Conservation (phyloP, 2,888 invertebrate genomes). For the Cataglyphis rosenhaueri region DNA sequence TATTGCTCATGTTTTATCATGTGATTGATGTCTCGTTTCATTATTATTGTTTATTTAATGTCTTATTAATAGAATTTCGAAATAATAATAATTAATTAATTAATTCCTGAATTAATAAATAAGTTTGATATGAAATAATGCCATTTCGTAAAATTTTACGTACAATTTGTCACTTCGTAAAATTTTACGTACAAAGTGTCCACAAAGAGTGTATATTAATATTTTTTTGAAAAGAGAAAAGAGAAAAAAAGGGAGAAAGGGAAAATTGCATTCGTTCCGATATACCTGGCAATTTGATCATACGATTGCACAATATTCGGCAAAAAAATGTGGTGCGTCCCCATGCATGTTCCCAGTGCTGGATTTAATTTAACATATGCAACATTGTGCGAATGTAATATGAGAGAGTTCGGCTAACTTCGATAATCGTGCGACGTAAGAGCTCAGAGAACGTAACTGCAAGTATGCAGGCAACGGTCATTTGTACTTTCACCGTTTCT, state of each 20-base stretch:
- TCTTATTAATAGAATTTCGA: background rate
- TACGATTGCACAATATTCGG: background rate
- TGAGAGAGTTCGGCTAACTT: constrained; percentile 42
- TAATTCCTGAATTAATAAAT: background rate
- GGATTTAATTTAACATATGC: constrained; percentile 22
- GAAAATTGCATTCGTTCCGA: constrained; percentile 23
- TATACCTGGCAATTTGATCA: constrained; percentile 27
- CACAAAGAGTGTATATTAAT: constrained; percentile 16
- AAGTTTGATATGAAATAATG: constrained; percentile 4
- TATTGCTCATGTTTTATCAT: background rate
- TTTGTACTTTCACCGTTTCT: constrained; percentile 72
- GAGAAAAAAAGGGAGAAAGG: background rate
- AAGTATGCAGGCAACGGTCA: constrained; percentile 71
- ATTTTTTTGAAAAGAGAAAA: background rate
- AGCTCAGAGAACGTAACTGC: constrained; percentile 70
- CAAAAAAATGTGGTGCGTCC: constrained; percentile 13
- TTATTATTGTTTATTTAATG: background rate
- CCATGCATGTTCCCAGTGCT: constrained; percentile 6
- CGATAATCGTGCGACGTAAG: constrained; percentile 60
- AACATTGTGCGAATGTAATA: constrained; percentile 30
- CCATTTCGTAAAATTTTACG: constrained; percentile 36
- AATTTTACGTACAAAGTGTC: constrained; percentile 40
- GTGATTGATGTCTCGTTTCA: background rate
- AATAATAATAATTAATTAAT: too few species aligned
- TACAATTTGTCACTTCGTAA: constrained; percentile 32